Evolutionary conservation across 2,888 invertebrate genomes (phyloP), one percentile per base, ranked within the genome.

Genomic region (Patella ulyssiponensis): DNA sequence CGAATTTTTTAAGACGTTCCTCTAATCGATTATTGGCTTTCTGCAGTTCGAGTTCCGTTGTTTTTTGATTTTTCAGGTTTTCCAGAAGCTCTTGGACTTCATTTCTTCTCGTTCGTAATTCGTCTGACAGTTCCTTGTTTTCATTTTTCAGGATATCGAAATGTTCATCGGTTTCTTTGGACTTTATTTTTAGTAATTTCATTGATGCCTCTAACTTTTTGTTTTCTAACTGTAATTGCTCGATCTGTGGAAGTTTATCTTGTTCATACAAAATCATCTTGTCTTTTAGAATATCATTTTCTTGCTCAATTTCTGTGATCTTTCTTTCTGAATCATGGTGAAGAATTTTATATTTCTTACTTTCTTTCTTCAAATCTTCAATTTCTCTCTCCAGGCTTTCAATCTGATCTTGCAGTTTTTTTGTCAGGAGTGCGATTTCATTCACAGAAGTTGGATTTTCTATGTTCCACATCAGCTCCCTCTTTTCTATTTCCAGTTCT

Each of bases 401-500:
- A 54, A 76, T 71, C 71, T 76, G 71, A 20, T 56, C n/a, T 51
- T 76, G 76, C 15, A 76, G 53, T 15, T 76, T 64, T 14, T 64
- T 20, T 11, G 64, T 64, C 64, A 64, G 14, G 20, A 14, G 20
- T 23, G 64, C 12, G 23, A 23, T 23, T 23, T 64, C 20, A 23
- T 9, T 64, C 11, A 64, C 64, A 64, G 20, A 12, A 20, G 64
- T 12, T 23, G 64, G 64, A 64, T 64, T 64, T 23, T 88, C 88
- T 15, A 86, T 79, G 53, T 78, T 83, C 44, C 79, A 75, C 74
- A 85, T 78, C 2, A 87, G 71, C 3, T 78, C 80, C 75, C 78
- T 84, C 74, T 87, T 88, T 79, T 88, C 88, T 15, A 81, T 71
- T 15, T 86, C 84, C 0, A 86, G 76, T 51, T 84, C 82, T 56